These are phyloP conservation scores for Leucoraja erinaceus DNA, from an alignment of 2,113 vertebrate species.

Conservation along the genomic window DNA sequence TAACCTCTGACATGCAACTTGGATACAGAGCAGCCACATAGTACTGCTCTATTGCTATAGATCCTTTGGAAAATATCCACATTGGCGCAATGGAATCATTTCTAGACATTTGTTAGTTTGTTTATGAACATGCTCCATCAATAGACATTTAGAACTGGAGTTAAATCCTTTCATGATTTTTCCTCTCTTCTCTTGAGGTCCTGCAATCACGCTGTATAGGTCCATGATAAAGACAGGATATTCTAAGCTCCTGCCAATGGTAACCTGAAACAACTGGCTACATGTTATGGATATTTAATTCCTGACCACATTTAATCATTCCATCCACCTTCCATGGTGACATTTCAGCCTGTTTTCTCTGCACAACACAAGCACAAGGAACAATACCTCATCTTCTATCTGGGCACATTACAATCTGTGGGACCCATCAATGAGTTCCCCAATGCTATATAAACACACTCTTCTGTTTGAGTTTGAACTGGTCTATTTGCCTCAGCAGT, in stretches of 20 bases:
- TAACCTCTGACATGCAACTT: constrained; percentile 15
- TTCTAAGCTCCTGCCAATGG: not conserved
- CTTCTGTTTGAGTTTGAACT: no score
- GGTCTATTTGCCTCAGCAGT: no score
- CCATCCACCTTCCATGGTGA: no score
- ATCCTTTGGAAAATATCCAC: not conserved
- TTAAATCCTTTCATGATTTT: not conserved
- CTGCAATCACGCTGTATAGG: not conserved
- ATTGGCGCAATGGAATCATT: constrained; percentile 1
- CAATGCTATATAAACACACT: no score
- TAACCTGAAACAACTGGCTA: not conserved
- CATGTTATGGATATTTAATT: not conserved
- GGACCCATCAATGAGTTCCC: no score
- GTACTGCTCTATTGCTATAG: not conserved
- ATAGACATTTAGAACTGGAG: not conserved
- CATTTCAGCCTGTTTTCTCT: no score
- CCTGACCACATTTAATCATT: no score
- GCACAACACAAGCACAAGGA: no score
- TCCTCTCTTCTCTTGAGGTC: not conserved
- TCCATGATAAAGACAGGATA: not conserved
- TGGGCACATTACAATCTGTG: no score
- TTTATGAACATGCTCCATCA: not conserved
- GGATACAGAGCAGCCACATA: constrained; percentile 18
- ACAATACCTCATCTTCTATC: no score
- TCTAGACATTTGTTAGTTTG: not conserved